A percentile compares a stretch with the other conserved stretches of the same genome.
These are phyloP conservation scores for Charanyca ferruginea DNA, from an alignment of 2,888 invertebrate genomes.

Conservation along the genomic window DNA sequence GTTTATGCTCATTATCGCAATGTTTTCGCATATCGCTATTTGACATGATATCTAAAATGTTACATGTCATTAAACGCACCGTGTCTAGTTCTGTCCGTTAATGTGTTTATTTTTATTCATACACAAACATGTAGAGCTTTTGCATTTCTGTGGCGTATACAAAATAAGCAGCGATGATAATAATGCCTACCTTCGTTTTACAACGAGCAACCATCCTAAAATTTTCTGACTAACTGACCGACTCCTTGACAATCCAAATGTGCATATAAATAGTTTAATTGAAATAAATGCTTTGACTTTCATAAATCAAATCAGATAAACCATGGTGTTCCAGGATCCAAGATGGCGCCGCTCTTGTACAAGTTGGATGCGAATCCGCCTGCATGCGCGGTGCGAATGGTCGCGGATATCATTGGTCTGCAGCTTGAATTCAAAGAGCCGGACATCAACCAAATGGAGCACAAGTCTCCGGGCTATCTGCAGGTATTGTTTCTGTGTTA, in stretches of 20 bases:
- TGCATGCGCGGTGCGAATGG: conserved; percentile 70
- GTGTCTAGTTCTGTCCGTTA: conserved; percentile 15
- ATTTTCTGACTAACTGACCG: too few relatives aligned
- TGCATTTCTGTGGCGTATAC: too few relatives aligned
- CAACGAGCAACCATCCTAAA: too few relatives aligned
- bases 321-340: conserved; percentile 27
- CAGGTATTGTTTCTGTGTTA: conserved; percentile 60
- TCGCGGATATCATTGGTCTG: conserved; percentile 72
- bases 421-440: conserved; percentile 65
- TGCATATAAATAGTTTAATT: too few relatives aligned
- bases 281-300: too few relatives aligned
- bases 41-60: conserved; percentile 2
- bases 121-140: too few relatives aligned
- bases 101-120: not conserved
- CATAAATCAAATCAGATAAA: too few relatives aligned
- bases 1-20: too few relatives aligned
- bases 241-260: too few relatives aligned
- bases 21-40: not conserved
- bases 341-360: conserved; percentile 66
- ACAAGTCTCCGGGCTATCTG: conserved; percentile 68
- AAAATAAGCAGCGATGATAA: too few relatives aligned
- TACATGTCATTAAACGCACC: conserved; percentile 24
- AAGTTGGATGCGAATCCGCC: conserved; percentile 74
- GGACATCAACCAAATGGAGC: conserved; percentile 65
- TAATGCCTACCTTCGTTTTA: too few relatives aligned